Conservation (phyloP, 2,113 vertebrate species). For the Ploceus nigricollis region DNA sequence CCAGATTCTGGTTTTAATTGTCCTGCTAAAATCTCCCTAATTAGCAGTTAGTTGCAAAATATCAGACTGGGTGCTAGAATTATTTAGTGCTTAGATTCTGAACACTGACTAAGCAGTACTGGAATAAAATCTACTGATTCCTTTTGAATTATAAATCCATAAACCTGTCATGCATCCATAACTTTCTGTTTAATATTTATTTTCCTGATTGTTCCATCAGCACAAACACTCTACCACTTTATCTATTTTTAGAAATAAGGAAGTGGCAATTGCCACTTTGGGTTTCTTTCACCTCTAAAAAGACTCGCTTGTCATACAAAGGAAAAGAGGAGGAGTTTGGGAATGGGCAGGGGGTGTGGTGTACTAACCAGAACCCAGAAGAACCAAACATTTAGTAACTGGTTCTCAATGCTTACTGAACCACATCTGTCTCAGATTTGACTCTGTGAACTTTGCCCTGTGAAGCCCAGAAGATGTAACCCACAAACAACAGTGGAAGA, state of each 20-base stretch:
- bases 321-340: not conserved
- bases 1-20: not conserved
- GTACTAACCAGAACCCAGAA: not conserved
- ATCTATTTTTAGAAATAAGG: not conserved
- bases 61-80: not conserved
- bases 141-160: not conserved
- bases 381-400: rapidly evolving
- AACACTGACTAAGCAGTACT: not conserved
- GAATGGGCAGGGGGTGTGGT: rapidly evolving
- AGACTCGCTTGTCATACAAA: not conserved
- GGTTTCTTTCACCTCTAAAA: not conserved
- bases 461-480: not conserved
- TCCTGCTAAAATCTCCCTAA: not conserved
- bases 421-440: not conserved
- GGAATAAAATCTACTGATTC: not conserved
- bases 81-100: not conserved
- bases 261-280: not conserved
- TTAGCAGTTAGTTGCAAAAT: not conserved
- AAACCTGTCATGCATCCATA: not conserved
- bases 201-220: not conserved
- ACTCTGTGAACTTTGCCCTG: not conserved
- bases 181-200: not conserved
- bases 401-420: not conserved
- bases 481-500: not conserved
- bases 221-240: not conserved